These are phyloP conservation scores for Euthynnus affinis DNA, from an alignment of 2,797 vertebrate genomes.

Conservation along the genomic window DNA sequence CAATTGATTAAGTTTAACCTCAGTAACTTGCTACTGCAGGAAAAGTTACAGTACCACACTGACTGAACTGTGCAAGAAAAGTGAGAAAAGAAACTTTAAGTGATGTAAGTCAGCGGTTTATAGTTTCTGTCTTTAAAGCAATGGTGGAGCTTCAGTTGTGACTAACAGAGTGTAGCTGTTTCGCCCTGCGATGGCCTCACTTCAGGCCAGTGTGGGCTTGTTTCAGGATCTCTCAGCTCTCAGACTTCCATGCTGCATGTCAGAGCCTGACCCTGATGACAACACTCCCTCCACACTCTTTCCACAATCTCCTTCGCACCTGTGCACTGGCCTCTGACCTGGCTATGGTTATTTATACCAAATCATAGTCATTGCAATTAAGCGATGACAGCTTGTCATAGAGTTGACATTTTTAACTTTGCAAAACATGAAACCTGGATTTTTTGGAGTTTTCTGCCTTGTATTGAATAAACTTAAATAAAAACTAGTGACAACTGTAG, in stretches of 20 bases:
- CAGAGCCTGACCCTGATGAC: constrained; percentile 61
- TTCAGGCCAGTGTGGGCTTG: constrained; percentile 68
- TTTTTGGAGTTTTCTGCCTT: constrained; percentile 9
- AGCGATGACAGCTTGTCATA: constrained; percentile 14
- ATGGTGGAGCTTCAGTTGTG: constrained; percentile 9
- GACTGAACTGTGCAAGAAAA: not conserved
- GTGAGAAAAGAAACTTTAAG: not conserved
- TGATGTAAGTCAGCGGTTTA: not conserved
- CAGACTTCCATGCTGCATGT: constrained; percentile 59
- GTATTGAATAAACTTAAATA: not conserved
- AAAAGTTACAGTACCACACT: not conserved
- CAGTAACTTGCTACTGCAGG: not conserved
- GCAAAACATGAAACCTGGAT: constrained; percentile 17
- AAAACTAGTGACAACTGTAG: not conserved
- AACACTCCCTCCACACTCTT: constrained; percentile 8
- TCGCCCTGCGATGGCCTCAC: constrained; percentile 26
- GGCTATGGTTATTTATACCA: not conserved
- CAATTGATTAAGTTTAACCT: not conserved
- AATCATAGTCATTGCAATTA: constrained; percentile 8
- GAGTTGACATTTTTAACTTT: not conserved
- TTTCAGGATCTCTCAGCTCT: constrained; percentile 45
- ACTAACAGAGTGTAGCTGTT: constrained; percentile 24
- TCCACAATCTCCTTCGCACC: constrained; percentile 49
- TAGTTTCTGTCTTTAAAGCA: constrained; percentile 8
- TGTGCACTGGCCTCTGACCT: constrained; percentile 36